Base-by-base conservation (phyloP, 2,797 vertebrate species). In the Lagodon rhomboides region DNA sequence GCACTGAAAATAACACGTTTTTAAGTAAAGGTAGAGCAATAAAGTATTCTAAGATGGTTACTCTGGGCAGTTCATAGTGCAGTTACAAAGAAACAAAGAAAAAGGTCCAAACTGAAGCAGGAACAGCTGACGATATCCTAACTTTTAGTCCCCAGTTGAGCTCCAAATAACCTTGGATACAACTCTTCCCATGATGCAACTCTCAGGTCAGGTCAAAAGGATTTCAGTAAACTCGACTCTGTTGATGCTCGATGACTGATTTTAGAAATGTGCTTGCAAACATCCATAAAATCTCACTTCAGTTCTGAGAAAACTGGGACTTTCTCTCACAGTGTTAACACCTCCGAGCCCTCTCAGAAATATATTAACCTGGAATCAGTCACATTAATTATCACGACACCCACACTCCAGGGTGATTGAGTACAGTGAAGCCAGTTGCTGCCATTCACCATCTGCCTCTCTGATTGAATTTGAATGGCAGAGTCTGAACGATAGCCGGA, bases 381-480 rank as follows among this genome's bases (percentile, higher is more conserved):
- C 53, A 27, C 60, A 60, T 56, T 38, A 55, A 47, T 18, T 38
- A 61, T 34, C 18, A 23, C 23, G 60, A 71, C 55, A 15, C 2
- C 12, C 25, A n/a, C 53, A 30, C 53, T 16, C 51, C 1, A 16
- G 64, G 60, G 38, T 62, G 64, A 50, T 70, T 74, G 43, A 66
- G 51, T 30, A 51, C 73, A 54, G 46, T 60, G 17, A 43, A 78
- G 68, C 38, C 54, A 67, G 54, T 62, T 68, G 56, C 70, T 27
- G 12, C 68, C 68, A 65, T 68, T 73, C 62, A 43, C 75, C 82
- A 80, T 80, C 62, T 49, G 73, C n/a, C 61, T n/a, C 2, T 0
- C 64, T 80, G 63, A 79, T 43, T 84, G 64, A 67, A 80, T 46
- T 54, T 82, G 43, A 85, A 77, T 68, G 71, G 74, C 77, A 64